Conservation (phyloP, 37 sponge, comb jelly and placozoan genomes). For the Halichondria panicea region DNA sequence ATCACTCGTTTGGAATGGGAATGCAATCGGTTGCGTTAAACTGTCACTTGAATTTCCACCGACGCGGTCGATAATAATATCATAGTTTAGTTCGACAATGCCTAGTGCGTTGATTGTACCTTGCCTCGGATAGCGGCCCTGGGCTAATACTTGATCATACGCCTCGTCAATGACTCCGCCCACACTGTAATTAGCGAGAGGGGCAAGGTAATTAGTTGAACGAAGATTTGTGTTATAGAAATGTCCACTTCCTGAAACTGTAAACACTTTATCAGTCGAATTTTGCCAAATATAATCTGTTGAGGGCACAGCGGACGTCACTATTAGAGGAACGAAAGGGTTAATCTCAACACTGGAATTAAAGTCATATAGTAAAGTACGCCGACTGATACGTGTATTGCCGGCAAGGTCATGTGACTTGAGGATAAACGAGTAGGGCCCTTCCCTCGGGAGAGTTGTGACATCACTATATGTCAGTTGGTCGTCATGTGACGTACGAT, state of each 20-base stretch:
- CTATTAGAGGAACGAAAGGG: slow-evolving; percentile 25
- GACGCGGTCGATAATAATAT: slow-evolving; percentile 25
- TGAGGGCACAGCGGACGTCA: slow-evolving; percentile 47
- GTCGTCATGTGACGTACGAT: background rate
- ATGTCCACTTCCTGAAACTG: slow-evolving; percentile 61
- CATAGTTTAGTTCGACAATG: slow-evolving; percentile 42
- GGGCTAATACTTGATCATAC: slow-evolving; percentile 59
- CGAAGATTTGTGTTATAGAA: slow-evolving; percentile 76
- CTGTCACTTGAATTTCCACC: slow-evolving; percentile 27
- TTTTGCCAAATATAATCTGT: slow-evolving; percentile 65
- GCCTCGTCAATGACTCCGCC: slow-evolving; percentile 19
- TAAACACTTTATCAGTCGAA: slow-evolving; percentile 24
- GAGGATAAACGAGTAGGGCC: slow-evolving; percentile 68
- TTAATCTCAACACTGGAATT: slow-evolving; percentile 49
- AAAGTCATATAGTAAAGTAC: slow-evolving; percentile 58
- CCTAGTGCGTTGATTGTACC: slow-evolving; percentile 76
- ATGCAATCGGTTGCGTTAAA: slow-evolving; percentile 19
- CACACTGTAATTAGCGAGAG: slow-evolving; percentile 39
- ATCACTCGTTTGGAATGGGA: slow-evolving; percentile 31
- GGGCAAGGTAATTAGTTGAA: slow-evolving; percentile 53
- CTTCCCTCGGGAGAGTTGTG: slow-evolving; percentile 23
- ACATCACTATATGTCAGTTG: slow-evolving; percentile 5
- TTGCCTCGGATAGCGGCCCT: slow-evolving; percentile 49
- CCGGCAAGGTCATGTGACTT: slow-evolving; percentile 55
- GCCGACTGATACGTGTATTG: slow-evolving; percentile 44